Evolutionary conservation across 2,797 vertebrate species (phyloP).

Genomic region (Molothrus aeneus): DNA sequence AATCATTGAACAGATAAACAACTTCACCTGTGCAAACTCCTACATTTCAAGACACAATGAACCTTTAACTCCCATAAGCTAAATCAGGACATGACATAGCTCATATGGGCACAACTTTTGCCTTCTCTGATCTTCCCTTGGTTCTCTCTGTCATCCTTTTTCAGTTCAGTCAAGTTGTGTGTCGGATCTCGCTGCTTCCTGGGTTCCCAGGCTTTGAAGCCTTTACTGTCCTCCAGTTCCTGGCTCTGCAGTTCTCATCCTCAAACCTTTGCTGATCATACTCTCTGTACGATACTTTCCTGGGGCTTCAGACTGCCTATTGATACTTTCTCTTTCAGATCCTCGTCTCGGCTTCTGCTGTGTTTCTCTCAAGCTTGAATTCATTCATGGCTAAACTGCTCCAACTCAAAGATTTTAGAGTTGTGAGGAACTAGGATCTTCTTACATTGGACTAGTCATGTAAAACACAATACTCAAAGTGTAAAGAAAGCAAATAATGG

Average conservation of each 20-base stretch:
- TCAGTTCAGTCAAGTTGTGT: background rate
- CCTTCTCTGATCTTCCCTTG: background rate
- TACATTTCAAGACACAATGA: background rate
- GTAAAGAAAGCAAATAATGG: background rate
- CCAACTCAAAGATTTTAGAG: background rate
- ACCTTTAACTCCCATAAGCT: background rate
- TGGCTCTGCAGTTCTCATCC: conserved; percentile 11
- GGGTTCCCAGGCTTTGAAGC: conserved; percentile 33
- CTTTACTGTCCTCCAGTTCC: conserved; percentile 25
- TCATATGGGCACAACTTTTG: background rate
- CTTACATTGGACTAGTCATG: background rate
- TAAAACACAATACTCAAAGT: background rate
- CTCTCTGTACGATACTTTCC: conserved; percentile 6
- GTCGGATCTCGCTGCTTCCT: background rate
- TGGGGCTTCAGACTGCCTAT: conserved; percentile 2
- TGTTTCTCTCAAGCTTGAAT: conserved; percentile 37
- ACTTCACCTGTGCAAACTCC: background rate
- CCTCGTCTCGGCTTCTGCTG: background rate
- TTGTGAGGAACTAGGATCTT: background rate
- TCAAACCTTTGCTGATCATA: conserved; percentile 26
- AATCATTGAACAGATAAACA: background rate
- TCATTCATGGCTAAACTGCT: background rate
- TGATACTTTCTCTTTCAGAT: conserved; percentile 49
- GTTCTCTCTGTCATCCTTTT: background rate
- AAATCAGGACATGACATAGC: background rate